A percentile compares a stretch with the other conserved stretches of the same genome.
Conservation (phyloP, 2,888 invertebrate genomes). For the Philereme transversata region DNA sequence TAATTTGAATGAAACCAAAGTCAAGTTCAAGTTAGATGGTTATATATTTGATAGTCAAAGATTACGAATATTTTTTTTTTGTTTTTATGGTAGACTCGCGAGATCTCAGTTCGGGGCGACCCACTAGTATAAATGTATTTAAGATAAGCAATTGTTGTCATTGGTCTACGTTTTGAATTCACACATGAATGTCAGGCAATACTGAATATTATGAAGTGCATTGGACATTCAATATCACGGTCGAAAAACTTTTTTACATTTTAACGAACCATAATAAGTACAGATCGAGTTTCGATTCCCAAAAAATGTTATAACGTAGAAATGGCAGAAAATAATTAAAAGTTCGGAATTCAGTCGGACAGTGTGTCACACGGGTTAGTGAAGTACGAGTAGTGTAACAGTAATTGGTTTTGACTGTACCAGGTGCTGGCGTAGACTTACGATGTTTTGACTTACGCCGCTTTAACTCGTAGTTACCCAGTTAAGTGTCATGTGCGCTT, state of each 20-base stretch:
- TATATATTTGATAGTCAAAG: no score
- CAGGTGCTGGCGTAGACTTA: slow-evolving; percentile 72
- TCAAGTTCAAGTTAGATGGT: no score
- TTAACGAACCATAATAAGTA: slow-evolving; percentile 18
- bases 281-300: slow-evolving; percentile 20
- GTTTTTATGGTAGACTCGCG: no score
- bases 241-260: slow-evolving; percentile 12
- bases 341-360: slow-evolving; percentile 28
- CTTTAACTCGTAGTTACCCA: slow-evolving; percentile 26
- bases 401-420: slow-evolving; percentile 74
- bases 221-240: slow-evolving; percentile 18
- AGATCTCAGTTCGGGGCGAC: no score
- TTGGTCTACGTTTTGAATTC: no score
- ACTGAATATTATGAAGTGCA: not conserved
- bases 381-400: slow-evolving; percentile 47
- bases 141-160: no score
- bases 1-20: no score
- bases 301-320: slow-evolving; percentile 13
- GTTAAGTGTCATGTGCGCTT: slow-evolving; percentile 39
- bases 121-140: no score
- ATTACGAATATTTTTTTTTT: no score
- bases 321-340: slow-evolving; percentile 21
- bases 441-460: slow-evolving; percentile 44
- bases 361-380: slow-evolving; percentile 45
- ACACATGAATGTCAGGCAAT: not conserved